These are phyloP conservation scores for Pogonomyrmex barbatus DNA, from an alignment of 1,140 invertebrate species.

Conservation along the genomic window DNA sequence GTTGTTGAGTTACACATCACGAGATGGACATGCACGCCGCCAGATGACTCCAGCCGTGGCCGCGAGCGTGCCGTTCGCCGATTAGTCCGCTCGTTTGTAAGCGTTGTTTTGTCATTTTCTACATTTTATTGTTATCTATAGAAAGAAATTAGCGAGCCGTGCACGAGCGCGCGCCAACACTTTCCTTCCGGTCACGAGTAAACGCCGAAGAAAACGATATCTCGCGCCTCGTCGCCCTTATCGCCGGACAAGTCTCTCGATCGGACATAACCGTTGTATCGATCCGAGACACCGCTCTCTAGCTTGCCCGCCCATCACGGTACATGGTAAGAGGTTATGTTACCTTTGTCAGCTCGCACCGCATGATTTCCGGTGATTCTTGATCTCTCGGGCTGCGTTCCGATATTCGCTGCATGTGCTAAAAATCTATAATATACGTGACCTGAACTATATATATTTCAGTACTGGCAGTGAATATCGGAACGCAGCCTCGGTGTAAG, in stretches of 20 bases:
- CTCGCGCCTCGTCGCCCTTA: background rate
- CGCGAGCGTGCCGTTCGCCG: background rate
- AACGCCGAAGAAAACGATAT: background rate
- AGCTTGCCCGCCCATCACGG: background rate
- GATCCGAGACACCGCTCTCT: slow-evolving; percentile 14
- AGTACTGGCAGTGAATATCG: too few species aligned
- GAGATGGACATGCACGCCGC: too few species aligned
- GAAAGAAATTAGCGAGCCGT: background rate
- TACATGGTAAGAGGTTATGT: slow-evolving; percentile 55
- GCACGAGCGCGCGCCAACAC: background rate
- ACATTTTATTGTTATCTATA: background rate
- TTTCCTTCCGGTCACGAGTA: background rate
- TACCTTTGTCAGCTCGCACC: background rate
- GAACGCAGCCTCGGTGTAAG: background rate
- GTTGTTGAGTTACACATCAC: background rate
- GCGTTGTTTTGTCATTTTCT: slow-evolving; percentile 24
- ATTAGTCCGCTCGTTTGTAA: background rate
- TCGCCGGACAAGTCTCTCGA: background rate
- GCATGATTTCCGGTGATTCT: background rate
- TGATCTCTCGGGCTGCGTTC: background rate
- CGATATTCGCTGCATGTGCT: too few species aligned
- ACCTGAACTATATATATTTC: too few species aligned
- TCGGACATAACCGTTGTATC: slow-evolving; percentile 29
- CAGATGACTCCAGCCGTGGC: background rate
- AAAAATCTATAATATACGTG: too few species aligned